phyloP scores from a whole-genome alignment of 1,140 invertebrate species.

The Aricia agestis region DNA sequence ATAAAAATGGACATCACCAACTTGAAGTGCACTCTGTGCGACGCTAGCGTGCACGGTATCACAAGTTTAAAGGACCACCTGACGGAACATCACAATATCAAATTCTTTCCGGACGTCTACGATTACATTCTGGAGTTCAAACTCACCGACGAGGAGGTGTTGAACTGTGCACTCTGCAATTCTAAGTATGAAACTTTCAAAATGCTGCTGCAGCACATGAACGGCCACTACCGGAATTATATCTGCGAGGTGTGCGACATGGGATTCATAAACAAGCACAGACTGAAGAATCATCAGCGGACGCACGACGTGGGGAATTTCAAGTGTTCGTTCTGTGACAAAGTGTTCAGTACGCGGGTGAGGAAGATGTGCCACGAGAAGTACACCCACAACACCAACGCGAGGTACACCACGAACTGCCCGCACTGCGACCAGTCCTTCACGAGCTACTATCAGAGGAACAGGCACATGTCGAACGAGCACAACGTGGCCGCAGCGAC shows the following conservation, averaged over 20 bases:
- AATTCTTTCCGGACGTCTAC: constrained; percentile 50
- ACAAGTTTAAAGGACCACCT: constrained; percentile 49
- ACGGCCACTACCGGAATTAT: constrained; percentile 76
- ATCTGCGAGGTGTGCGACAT: constrained; percentile 88
- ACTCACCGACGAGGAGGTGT: constrained; percentile 40
- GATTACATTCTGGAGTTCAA: constrained; percentile 64
- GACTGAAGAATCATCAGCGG: constrained; percentile 71
- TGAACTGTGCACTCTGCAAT: constrained; percentile 53
- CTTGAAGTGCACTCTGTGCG: constrained; percentile 50
- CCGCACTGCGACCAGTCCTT: constrained; percentile 55
- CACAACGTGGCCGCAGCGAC: constrained; percentile 45
- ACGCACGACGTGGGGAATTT: constrained; percentile 54
- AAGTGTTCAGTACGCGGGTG: constrained; percentile 55
- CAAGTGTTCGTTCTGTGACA: constrained; percentile 66
- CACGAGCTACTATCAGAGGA: constrained; percentile 58
- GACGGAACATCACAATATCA: constrained; percentile 41
- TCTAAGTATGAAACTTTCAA: constrained; percentile 61
- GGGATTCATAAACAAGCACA: constrained; percentile 77
- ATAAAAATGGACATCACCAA: constrained; percentile 63
- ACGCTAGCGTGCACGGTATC: constrained; percentile 36
- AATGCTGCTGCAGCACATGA: constrained; percentile 65
- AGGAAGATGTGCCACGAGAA: constrained; percentile 56
- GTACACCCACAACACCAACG: constrained; percentile 51
- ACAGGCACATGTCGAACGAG: constrained; percentile 57
- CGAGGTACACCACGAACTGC: constrained; percentile 56